Conservation (phyloP, 2,888 invertebrate genomes). For the Bombyx huttoni region DNA sequence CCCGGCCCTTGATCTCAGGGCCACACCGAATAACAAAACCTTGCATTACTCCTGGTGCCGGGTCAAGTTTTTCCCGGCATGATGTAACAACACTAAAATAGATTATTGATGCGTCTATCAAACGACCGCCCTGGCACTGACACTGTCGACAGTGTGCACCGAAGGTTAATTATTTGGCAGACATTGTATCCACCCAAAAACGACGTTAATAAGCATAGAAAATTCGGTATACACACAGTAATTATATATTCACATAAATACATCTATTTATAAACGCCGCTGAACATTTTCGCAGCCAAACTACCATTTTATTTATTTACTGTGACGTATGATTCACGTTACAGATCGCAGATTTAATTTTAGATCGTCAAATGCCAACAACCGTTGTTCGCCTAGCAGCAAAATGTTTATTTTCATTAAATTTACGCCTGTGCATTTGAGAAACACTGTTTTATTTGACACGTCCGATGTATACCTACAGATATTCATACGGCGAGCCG, state of each 20-base stretch:
- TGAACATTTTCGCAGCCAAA: conserved; percentile 44
- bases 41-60: conserved; percentile 22
- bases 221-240: no score
- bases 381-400: conserved; percentile 39
- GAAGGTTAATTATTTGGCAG: conserved; percentile 10
- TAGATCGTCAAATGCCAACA: conserved; percentile 58
- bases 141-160: conserved; percentile 39
- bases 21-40: conserved; percentile 13
- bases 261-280: conserved; percentile 23
- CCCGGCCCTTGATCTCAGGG: conserved; percentile 15
- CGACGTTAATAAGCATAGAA: no score
- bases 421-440: conserved; percentile 14
- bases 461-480: conserved; percentile 20
- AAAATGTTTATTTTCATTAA: conserved; percentile 45
- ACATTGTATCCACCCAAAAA: not conserved
- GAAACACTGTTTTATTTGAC: conserved; percentile 5
- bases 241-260: no score
- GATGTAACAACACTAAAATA: conserved; percentile 47
- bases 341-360: conserved; percentile 44
- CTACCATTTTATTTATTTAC: conserved; percentile 24
- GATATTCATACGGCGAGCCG: conserved; percentile 67
- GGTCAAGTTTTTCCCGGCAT: conserved; percentile 52
- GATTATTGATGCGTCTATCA: conserved; percentile 55
- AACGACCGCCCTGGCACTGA: conserved; percentile 54
- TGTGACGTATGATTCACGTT: conserved; percentile 28